Conservation (phyloP, 2,888 invertebrate genomes). For the Agrypnus murinus region DNA sequence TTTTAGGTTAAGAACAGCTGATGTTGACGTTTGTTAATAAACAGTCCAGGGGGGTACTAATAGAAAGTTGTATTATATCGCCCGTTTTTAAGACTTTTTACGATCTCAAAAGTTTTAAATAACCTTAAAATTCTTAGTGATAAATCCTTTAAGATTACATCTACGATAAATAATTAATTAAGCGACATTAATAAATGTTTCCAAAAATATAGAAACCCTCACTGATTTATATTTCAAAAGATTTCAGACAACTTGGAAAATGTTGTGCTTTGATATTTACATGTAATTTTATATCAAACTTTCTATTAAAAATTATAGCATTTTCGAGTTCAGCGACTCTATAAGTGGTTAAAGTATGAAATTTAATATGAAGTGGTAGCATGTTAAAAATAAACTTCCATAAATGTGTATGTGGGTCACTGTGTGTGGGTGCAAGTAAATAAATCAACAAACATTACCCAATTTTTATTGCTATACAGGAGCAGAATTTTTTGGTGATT, state of each 20-base stretch:
- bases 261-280: background rate
- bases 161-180: too few species aligned
- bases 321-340: constrained; percentile 1
- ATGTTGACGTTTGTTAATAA: constrained; percentile 6
- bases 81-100: background rate
- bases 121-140: too few species aligned
- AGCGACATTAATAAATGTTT: too few species aligned
- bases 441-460: constrained; percentile 15
- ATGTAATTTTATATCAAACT: background rate
- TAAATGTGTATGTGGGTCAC: constrained; percentile 29
- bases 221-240: background rate
- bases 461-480: background rate
- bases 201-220: too few species aligned
- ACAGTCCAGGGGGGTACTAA: background rate
- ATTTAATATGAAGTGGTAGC: background rate
- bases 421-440: constrained; percentile 32
- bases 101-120: too few species aligned
- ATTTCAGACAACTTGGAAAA: background rate
- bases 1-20: constrained; percentile 16
- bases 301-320: background rate
- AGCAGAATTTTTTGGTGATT: background rate
- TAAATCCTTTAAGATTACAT: too few species aligned
- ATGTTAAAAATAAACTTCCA: constrained; percentile 23
- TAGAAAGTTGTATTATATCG: background rate
- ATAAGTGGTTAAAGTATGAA: background rate